phyloP scores from a whole-genome alignment of 2,888 invertebrate species.

The Agrochola lota region DNA sequence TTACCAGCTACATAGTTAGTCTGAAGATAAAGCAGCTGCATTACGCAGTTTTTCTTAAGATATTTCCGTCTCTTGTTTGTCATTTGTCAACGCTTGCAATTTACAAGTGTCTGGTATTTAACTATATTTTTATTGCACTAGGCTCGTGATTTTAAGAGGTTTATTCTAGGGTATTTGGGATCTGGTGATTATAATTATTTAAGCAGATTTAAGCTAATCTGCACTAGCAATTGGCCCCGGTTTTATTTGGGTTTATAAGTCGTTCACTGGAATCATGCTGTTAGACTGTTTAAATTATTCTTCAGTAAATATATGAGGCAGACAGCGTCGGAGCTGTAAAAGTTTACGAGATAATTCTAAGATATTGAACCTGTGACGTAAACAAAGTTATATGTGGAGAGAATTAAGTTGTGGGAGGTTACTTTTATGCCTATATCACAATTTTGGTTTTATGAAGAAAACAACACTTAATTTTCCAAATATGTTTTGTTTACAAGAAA shows the following conservation, averaged over 20 bases:
- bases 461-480: constrained; percentile 7
- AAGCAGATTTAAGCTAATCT: not conserved
- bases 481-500: not conserved
- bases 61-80: constrained; percentile 31
- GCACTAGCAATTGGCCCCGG: not conserved
- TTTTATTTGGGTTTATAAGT: not conserved
- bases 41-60: constrained; percentile 24
- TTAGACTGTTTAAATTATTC: constrained; percentile 2
- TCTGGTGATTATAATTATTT: constrained; percentile 13
- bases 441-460: constrained; percentile 17
- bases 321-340: constrained; percentile 30
- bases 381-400: constrained; percentile 27
- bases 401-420: constrained; percentile 28
- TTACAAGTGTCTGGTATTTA: constrained; percentile 27
- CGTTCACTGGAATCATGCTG: not conserved
- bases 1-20: constrained; percentile 1
- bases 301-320: constrained; percentile 3
- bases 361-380: constrained; percentile 23
- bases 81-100: constrained; percentile 59
- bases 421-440: constrained; percentile 21
- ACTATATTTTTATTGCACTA: constrained; percentile 40
- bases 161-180: constrained; percentile 12
- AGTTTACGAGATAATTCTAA: constrained; percentile 40
- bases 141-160: constrained; percentile 16
- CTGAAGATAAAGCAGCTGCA: constrained; percentile 47